Conservation (phyloP, 2,113 vertebrate genomes). For the Nothocercus julius region DNA sequence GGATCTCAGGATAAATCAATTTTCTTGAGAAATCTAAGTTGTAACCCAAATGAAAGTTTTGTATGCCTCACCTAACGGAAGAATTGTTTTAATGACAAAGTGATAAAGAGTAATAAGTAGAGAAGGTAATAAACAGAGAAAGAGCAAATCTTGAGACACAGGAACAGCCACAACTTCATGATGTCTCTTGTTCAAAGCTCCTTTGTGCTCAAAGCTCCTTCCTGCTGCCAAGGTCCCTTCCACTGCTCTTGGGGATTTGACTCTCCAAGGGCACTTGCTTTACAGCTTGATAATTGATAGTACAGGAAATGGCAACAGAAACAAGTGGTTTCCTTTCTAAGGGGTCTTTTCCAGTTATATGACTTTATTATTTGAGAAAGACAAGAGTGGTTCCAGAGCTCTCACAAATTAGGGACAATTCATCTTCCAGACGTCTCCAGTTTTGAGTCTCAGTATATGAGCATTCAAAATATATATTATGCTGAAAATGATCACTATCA, state of each 20-base stretch:
- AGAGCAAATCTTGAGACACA: not conserved
- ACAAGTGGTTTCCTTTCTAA: not conserved
- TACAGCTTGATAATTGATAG: not conserved
- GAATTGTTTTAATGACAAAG: not conserved
- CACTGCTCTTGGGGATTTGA: not conserved
- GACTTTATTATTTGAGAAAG: not conserved
- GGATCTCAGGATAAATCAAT: not conserved
- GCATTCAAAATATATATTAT: not conserved
- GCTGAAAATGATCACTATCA: not conserved
- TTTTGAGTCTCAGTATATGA: not conserved
- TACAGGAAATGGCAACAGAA: not conserved
- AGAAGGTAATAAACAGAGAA: not conserved
- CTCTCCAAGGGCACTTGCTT: not conserved
- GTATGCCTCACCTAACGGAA: not conserved
- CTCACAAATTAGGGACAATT: not conserved
- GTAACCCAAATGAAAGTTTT: not conserved
- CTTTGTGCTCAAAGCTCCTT: not conserved
- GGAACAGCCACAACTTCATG: fast-evolving
- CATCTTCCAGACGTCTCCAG: not conserved
- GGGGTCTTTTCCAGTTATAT: not conserved
- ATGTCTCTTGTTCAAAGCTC: not conserved
- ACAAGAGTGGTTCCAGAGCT: not conserved
- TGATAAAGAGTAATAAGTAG: not conserved
- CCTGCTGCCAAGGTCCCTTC: not conserved
- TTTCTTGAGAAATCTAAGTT: not conserved